These are phyloP conservation scores for Datnioides undecimradiatus DNA, from an alignment of 2,113 vertebrate species.

Conservation along the genomic window DNA sequence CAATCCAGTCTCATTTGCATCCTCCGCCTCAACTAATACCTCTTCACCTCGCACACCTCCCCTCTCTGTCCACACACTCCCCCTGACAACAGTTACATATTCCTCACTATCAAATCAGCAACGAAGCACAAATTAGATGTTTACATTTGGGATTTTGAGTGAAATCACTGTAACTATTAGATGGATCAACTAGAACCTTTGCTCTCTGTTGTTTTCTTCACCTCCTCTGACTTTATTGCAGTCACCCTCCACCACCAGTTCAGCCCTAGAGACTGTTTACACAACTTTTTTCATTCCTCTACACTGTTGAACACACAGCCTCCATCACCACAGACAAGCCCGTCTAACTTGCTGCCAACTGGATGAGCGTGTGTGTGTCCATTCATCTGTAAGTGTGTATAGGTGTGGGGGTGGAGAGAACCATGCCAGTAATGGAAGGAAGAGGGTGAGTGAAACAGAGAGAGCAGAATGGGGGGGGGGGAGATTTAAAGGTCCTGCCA, in stretches of 20 bases:
- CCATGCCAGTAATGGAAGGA: too few relatives aligned
- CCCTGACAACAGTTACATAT: not conserved
- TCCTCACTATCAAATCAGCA: not conserved
- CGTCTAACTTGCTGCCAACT: conserved; percentile 29
- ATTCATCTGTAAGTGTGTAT: conserved; percentile 26
- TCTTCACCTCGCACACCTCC: conserved; percentile 47
- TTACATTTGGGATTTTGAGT: not conserved
- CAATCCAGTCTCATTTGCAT: conserved; percentile 73
- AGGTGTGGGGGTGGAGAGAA: conserved; percentile 14
- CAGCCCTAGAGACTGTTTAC: not conserved
- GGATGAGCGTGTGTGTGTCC: conserved; percentile 1
- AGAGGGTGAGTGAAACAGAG: conserved; percentile 1
- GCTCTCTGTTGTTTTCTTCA: not conserved
- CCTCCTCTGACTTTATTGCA: not conserved
- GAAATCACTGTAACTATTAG: not conserved
- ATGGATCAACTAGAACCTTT: too few relatives aligned
- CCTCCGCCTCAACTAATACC: conserved; percentile 26
- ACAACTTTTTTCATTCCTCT: conserved; percentile 21
- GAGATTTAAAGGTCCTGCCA: conserved; percentile 17
- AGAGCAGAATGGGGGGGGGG: not conserved
- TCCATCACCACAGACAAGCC: not conserved
- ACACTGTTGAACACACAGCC: conserved; percentile 27
- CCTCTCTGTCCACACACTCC: conserved; percentile 16
- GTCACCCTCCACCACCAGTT: not conserved
- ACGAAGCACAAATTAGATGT: not conserved